Evolutionary conservation across 2,888 invertebrate species (phyloP), one percentile per base, ranked within the genome.

Genomic region (Anthrax anthrax): DNA sequence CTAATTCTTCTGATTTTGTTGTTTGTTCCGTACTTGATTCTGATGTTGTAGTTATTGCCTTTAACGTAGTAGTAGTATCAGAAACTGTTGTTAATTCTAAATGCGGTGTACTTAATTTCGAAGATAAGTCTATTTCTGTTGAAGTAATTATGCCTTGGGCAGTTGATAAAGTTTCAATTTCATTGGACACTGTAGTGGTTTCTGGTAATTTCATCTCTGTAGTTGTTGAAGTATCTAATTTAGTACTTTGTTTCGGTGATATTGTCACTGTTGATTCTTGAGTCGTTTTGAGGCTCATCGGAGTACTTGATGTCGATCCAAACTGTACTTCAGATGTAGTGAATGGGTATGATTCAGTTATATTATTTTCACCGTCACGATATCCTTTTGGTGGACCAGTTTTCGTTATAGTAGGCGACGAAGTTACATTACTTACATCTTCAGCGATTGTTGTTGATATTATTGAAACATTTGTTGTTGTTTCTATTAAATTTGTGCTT

Each of bases 351-450:
- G 57, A 51, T 52, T 59, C 64, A 18, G 65, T 67, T 44, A 64
- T 67, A 52, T 65, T 65, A 52, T 65, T 65, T 43, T 65, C 67
- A 48, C 65, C 67, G 58, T 65, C 65, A n/a, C 68, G 61, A 53
- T 66, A 67, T 37, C 64, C 61, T 48, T 64, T 66, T 1, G 65
- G 61, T 27, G 60, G 60, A 14, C 63, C 64, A 8, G 60, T 58
- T 49, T 63, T 65, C 3, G 55, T 55, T 36, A 39, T 45, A 17
- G 48, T 37, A 27, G 32, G 45, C 42, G 3, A 13, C 13, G 10
- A 10, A 10, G 39, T 50, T n/a, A n/a, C n/a, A n/a, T n/a, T n/a
- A n/a, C n/a, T n/a, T n/a, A n/a, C n/a, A n/a, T n/a, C n/a, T n/a
- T n/a, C n/a, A n/a, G n/a, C n/a, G n/a, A n/a, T n/a, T 27, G 16